These are phyloP conservation scores for Tetragonisca angustula DNA, from an alignment of 2,888 invertebrate species.

Conservation along the genomic window DNA sequence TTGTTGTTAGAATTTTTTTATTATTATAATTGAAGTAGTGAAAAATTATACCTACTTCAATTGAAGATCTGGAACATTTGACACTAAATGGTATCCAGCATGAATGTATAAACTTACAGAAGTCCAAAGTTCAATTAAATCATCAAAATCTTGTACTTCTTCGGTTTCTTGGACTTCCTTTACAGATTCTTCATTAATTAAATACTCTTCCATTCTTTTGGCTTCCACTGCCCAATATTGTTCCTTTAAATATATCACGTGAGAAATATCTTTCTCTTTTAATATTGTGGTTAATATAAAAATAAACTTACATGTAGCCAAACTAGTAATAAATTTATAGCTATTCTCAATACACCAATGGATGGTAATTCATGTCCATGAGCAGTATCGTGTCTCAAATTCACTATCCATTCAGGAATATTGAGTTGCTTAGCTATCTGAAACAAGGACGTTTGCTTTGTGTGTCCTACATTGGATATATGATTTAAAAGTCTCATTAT, in stretches of 20 bases:
- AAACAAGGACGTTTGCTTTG: constrained; percentile 85
- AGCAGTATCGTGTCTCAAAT: constrained; percentile 91
- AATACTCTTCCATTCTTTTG: constrained; percentile 84
- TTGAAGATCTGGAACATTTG: constrained; percentile 75
- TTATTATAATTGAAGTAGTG: constrained; percentile 3
- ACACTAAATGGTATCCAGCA: constrained; percentile 71
- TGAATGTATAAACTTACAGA: constrained; percentile 77
- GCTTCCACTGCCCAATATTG: constrained; percentile 88
- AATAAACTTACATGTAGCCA: constrained; percentile 87
- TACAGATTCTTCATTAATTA: constrained; percentile 73
- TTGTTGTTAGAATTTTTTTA: background rate
- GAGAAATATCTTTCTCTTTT: background rate
- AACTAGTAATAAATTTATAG: constrained; percentile 86
- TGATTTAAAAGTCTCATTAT: constrained; percentile 89
- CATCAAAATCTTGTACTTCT: constrained; percentile 67
- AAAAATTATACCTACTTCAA: constrained; percentile 70
- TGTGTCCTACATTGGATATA: constrained; percentile 86
- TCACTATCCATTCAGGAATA: constrained; percentile 92
- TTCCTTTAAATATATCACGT: constrained; percentile 76
- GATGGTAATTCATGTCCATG: constrained; percentile 90
- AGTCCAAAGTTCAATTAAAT: constrained; percentile 80
- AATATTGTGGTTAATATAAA: background rate
- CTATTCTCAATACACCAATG: constrained; percentile 87
- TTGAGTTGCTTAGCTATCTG: constrained; percentile 87
- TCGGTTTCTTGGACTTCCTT: constrained; percentile 74